These are phyloP conservation scores for Druceiella hillmani DNA, from an alignment of 2,888 invertebrate species.

Conservation along the genomic window DNA sequence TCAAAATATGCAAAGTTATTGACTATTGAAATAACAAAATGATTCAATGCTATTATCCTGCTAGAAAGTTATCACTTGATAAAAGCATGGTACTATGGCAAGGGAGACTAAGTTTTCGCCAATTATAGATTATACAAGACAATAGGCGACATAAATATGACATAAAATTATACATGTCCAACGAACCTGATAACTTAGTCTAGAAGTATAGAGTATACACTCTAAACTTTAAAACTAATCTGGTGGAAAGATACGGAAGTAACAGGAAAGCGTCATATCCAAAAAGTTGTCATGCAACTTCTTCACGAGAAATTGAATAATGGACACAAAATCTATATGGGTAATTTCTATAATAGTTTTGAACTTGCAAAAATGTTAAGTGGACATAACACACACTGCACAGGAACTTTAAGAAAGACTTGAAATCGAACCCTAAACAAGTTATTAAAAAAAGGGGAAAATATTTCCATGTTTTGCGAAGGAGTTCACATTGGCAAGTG, in stretches of 20 bases:
- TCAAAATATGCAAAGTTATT: too few species aligned
- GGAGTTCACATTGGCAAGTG: too few species aligned
- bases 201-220: background rate
- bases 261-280: background rate
- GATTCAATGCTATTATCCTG: too few species aligned
- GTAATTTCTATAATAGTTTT: constrained; percentile 1
- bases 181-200: background rate
- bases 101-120: constrained; percentile 1
- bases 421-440: too few species aligned
- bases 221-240: too few species aligned
- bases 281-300: too few species aligned
- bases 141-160: background rate
- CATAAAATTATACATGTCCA: background rate
- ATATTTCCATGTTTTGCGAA: too few species aligned
- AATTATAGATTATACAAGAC: background rate
- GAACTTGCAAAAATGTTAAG: background rate
- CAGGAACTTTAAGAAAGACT: background rate
- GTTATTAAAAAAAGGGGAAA: too few species aligned
- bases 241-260: background rate
- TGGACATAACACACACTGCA: background rate
- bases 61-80: too few species aligned
- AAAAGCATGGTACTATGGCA: too few species aligned
- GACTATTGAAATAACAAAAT: too few species aligned
- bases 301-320: background rate
- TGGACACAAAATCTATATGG: background rate